These are phyloP conservation scores for Pachyuromys duprasi DNA, from an alignment of 2,797 vertebrate species.

Conservation along the genomic window DNA sequence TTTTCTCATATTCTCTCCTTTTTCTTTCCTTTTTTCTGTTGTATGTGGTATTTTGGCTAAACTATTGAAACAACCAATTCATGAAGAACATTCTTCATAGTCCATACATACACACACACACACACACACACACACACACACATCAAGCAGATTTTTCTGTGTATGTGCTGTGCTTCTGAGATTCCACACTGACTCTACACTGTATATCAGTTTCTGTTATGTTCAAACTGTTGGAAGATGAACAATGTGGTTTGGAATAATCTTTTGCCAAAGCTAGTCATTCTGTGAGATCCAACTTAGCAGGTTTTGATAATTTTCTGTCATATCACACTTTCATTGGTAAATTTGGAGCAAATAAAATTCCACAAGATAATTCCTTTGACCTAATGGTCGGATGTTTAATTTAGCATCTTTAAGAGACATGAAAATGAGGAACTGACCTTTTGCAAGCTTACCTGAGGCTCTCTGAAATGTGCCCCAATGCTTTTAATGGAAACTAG, in stretches of 20 bases:
- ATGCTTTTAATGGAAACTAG: constrained; percentile 66
- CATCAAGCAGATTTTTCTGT: constrained; percentile 52
- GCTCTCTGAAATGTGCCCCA: constrained; percentile 67
- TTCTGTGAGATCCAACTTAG: constrained; percentile 67
- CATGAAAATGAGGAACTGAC: constrained; percentile 74
- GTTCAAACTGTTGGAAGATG: neutral
- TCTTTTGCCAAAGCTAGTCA: constrained; percentile 64
- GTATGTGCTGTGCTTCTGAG: constrained; percentile 18
- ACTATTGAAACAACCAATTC: constrained; percentile 56
- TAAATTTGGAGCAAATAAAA: constrained; percentile 65
- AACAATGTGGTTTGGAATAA: constrained; percentile 53
- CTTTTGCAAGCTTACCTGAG: constrained; percentile 66
- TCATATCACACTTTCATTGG: constrained; percentile 72
- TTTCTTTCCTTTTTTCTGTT: neutral
- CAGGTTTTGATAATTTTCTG: constrained; percentile 34
- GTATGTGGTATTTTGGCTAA: neutral
- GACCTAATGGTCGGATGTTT: constrained; percentile 65
- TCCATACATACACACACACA: neutral
- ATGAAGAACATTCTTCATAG: constrained; percentile 13
- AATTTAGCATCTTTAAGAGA: constrained; percentile 73
- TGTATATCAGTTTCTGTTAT: constrained; percentile 65
- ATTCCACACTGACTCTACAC: neutral
- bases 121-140: too few species aligned
- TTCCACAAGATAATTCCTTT: constrained; percentile 63
- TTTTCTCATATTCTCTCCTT: neutral